Percentiles rank a stretch among this genome's conserved stretches.
These are phyloP conservation scores for Hetaerina americana DNA, from an alignment of 1,140 invertebrate species.

Conservation along the genomic window DNA sequence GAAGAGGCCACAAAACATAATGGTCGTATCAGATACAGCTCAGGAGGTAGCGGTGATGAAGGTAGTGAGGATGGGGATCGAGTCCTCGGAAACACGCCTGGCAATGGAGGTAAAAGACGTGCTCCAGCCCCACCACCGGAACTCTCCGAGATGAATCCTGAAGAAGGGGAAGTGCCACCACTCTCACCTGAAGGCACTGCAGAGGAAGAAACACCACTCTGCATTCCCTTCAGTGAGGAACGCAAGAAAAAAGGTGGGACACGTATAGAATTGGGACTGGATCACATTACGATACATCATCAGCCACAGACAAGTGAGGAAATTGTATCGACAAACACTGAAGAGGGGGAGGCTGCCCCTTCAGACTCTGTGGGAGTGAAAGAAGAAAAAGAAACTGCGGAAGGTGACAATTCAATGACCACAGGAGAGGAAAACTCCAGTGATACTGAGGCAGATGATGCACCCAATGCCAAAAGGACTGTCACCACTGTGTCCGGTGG, in stretches of 20 bases:
- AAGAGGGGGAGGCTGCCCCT: not conserved
- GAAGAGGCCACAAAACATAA: not conserved
- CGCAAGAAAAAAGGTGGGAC: not conserved
- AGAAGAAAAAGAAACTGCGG: slow-evolving; percentile 33
- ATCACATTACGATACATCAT: not conserved
- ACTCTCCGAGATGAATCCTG: not conserved
- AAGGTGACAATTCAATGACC: slow-evolving; percentile 20
- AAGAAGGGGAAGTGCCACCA: not conserved
- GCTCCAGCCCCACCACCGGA: slow-evolving; percentile 15
- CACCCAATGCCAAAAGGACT: slow-evolving; percentile 25
- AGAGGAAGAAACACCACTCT: no score
- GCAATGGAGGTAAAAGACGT: slow-evolving; percentile 15
- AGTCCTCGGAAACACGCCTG: no score
- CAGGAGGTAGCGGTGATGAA: slow-evolving; percentile 8
- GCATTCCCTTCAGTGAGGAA: no score
- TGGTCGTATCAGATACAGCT: slow-evolving; percentile 5
- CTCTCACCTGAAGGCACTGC: not conserved
- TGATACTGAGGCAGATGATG: slow-evolving; percentile 36
- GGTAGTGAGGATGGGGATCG: slow-evolving; percentile 8
- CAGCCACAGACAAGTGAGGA: no score
- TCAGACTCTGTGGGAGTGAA: not conserved
- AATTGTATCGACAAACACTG: no score
- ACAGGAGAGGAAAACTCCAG: slow-evolving; percentile 26
- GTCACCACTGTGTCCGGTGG: slow-evolving; percentile 41
- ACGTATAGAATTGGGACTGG: not conserved